phyloP scores from a whole-genome alignment of 1,140 invertebrate genomes.

The Pygmarrhopalites habei region DNA sequence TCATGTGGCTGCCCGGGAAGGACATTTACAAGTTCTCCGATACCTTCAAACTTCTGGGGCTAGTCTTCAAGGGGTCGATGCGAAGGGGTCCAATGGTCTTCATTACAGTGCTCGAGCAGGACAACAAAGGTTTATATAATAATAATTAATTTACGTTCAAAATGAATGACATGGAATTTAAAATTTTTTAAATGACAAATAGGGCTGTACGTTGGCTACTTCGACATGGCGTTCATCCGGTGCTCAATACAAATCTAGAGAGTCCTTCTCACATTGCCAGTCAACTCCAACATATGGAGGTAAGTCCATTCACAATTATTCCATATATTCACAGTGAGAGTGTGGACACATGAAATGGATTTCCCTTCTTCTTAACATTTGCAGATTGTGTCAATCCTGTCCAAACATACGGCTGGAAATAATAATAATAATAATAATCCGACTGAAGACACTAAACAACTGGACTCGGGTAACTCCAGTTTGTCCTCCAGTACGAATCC shows the following conservation, averaged over 20 bases:
- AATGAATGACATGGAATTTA: too few relatives aligned
- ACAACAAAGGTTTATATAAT: too few relatives aligned
- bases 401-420: background rate
- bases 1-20: constrained; percentile 37
- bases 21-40: constrained; percentile 35
- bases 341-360: too few relatives aligned
- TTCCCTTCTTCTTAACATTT: too few relatives aligned
- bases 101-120: constrained; percentile 58
- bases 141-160: too few relatives aligned
- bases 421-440: background rate
- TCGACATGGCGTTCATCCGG: constrained; percentile 63
- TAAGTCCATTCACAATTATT: constrained; percentile 43
- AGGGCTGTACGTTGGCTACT: constrained; percentile 74
- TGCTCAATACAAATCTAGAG: constrained; percentile 74
- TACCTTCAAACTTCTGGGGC: constrained; percentile 43
- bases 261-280: constrained; percentile 81
- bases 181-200: too few relatives aligned
- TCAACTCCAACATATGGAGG: constrained; percentile 79
- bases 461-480: constrained; percentile 9
- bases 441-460: background rate
- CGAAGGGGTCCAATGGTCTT: constrained; percentile 28
- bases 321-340: too few relatives aligned
- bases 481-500: constrained; percentile 12
- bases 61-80: constrained; percentile 31
- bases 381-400: background rate